Base-by-base conservation (phyloP, 2,888 invertebrate genomes). In the Stenolophus ochropezus region DNA sequence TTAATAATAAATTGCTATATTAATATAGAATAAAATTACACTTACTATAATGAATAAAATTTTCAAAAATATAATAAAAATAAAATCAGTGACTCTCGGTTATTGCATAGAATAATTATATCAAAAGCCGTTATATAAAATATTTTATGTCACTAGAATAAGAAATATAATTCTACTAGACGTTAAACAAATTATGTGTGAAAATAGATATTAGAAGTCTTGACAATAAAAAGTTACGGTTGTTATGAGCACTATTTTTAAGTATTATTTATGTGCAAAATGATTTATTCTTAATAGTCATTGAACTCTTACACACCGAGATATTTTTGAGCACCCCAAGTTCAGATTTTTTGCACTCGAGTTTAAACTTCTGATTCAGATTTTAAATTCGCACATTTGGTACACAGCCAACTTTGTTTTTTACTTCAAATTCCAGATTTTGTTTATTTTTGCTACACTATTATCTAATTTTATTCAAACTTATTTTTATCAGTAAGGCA, bases 301-400 rank as follows among this genome's bases (percentile, higher is more conserved):
- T 33, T 69, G 65, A 69, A 69, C 65, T 69, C 65, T 14, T 69
- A 6, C 14, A 14, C 33, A 11, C 27, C 18, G 16, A 33, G 27
- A 42, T 69, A 69, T 69, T 69, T 69, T 69, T 33, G 65, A 69
- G 33, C 16, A 69, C 65, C 61, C 33, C 65, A 69, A 69, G 65
- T 69, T 69, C 65, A 69, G 53, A 61, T 69, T 27, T 69, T 69
- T 69, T 69, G 65, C 65, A 69, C 65, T 27, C 65, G 65, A 33
- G 18, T 69, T 69, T 69, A 8, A 69, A 69, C 65, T 69, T 69
- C 65, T 69, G 65, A 69, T 42, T 69, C 65, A 69, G 65, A 33
- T 42, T 61, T 69, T 69, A 27, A 69, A 33, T 33, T 69, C 18
- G 16, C 14, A 33, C 27, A 27, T 11, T 69, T 69, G 65, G 65